phyloP scores from a whole-genome alignment of 2,888 invertebrate genomes.

The Lithodes maja region DNA sequence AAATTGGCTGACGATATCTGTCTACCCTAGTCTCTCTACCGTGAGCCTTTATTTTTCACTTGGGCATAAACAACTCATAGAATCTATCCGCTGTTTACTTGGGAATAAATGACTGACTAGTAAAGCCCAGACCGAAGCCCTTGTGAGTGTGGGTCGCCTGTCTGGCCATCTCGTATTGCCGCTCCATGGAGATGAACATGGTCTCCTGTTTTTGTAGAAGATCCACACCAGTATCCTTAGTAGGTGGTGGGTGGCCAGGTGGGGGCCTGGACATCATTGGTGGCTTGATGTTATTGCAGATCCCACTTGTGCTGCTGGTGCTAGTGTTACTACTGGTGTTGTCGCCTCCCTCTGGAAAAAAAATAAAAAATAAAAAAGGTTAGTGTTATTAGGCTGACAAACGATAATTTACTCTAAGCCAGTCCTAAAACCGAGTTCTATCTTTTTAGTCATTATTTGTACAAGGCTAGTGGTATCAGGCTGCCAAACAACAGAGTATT shows the following conservation, averaged over 20 bases:
- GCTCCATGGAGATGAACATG: constrained; percentile 94
- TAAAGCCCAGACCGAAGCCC: constrained; percentile 78
- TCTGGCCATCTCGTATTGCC: constrained; percentile 96
- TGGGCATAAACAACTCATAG: background rate
- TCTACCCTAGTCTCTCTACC: too few species aligned
- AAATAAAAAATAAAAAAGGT: background rate
- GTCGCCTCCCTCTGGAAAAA: constrained; percentile 23
- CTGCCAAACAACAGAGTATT: too few species aligned
- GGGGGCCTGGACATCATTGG: background rate
- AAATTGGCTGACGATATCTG: too few species aligned
- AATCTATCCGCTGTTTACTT: constrained; percentile 43
- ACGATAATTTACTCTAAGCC: too few species aligned
- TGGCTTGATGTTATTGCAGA: background rate
- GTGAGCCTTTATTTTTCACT: too few species aligned
- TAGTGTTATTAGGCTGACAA: too few species aligned
- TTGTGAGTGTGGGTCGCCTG: constrained; percentile 97
- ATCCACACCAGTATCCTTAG: constrained; percentile 71
- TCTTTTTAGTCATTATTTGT: too few species aligned
- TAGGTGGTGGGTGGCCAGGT: background rate
- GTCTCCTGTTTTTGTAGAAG: constrained; percentile 80
- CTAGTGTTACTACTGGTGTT: constrained; percentile 4
- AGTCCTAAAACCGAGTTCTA: too few species aligned
- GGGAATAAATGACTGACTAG: constrained; percentile 69
- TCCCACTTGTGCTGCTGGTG: background rate
- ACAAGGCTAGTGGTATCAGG: too few species aligned